Evolutionary conservation across 1,140 invertebrate species (phyloP).

Genomic region (Heliconius melpomene): DNA sequence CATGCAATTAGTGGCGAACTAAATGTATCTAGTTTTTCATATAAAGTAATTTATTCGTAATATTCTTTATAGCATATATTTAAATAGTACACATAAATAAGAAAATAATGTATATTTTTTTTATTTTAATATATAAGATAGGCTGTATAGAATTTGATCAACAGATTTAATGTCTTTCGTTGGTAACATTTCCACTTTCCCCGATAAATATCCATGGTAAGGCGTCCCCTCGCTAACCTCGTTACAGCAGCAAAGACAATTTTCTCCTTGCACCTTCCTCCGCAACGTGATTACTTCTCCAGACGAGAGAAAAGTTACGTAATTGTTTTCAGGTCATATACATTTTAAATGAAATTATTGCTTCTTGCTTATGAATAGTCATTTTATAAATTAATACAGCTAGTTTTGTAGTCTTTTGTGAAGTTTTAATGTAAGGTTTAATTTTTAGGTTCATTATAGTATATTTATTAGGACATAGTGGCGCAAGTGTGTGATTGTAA

Average conservation of each 20-base stretch:
- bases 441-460: no score
- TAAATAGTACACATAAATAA: no score
- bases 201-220: not conserved
- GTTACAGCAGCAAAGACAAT: constrained; percentile 65
- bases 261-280: constrained; percentile 55
- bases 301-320: constrained; percentile 65
- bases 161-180: not conserved
- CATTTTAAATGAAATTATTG: constrained; percentile 63
- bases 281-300: constrained; percentile 67
- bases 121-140: not conserved
- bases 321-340: constrained; percentile 68
- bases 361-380: constrained; percentile 23
- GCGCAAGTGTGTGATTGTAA: no score
- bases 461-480: no score
- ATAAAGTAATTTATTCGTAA: no score
- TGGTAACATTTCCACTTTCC: not conserved
- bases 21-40: no score
- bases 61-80: no score
- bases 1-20: no score
- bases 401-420: no score
- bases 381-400: not conserved
- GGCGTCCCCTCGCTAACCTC: constrained; percentile 34
- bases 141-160: not conserved
- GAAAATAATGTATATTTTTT: not conserved
- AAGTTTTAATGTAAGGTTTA: no score